Conservation (phyloP, 1,140 invertebrate genomes). For the Zaprionus kolodkinae region DNA sequence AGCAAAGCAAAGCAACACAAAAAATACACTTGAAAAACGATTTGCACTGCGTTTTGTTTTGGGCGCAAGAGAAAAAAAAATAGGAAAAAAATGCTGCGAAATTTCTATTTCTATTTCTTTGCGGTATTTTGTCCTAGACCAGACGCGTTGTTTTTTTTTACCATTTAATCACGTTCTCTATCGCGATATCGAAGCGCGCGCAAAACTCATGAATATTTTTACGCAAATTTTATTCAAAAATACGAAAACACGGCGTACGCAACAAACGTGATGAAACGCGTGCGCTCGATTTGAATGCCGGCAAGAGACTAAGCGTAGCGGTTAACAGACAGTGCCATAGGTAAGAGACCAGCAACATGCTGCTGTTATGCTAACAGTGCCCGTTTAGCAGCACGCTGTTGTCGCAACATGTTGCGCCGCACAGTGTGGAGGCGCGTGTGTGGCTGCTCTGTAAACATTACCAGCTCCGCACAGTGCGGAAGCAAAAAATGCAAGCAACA, state of each 20-base stretch:
- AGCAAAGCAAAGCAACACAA: slow-evolving; percentile 10
- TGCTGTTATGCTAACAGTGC: slow-evolving; percentile 26
- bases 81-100: slow-evolving; percentile 10
- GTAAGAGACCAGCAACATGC: slow-evolving; percentile 16
- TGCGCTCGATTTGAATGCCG: slow-evolving; percentile 56
- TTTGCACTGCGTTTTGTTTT: slow-evolving; percentile 21
- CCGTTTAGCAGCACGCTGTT: slow-evolving; percentile 37
- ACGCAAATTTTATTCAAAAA: slow-evolving; percentile 41
- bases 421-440: slow-evolving; percentile 24
- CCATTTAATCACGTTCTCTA: not conserved
- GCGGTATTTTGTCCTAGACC: not conserved
- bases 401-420: slow-evolving; percentile 52
- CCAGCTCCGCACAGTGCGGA: not conserved
- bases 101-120: too few relatives aligned
- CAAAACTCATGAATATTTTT: slow-evolving; percentile 34
- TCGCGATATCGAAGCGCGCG: slow-evolving; percentile 23
- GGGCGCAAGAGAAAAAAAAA: slow-evolving; percentile 9
- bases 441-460: not conserved
- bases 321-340: slow-evolving; percentile 26
- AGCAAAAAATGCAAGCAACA: not conserved
- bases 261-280: slow-evolving; percentile 29
- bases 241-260: slow-evolving; percentile 28
- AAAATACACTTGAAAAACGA: slow-evolving; percentile 42
- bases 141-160: not conserved
- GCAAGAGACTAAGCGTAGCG: slow-evolving; percentile 46